These are phyloP conservation scores for Lampris megalopsis DNA, from an alignment of 2,113 vertebrate species.

Conservation along the genomic window DNA sequence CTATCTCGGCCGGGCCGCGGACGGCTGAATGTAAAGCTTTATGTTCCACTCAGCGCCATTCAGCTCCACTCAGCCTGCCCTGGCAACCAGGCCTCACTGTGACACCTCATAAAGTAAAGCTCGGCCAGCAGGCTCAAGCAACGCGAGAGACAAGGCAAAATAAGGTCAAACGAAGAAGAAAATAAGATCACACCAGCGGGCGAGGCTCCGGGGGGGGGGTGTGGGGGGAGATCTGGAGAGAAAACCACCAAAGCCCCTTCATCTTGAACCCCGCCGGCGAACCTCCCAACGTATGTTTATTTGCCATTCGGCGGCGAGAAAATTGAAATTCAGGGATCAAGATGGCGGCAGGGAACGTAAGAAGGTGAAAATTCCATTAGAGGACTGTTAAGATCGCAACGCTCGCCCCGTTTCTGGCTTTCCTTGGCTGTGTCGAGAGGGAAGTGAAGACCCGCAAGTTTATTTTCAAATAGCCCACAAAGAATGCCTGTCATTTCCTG, in stretches of 20 bases:
- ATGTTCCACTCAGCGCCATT: constrained; percentile 45
- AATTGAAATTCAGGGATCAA: constrained; percentile 47
- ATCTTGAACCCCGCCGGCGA: constrained; percentile 46
- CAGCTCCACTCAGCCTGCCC: constrained; percentile 45
- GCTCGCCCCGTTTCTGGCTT: constrained; percentile 62
- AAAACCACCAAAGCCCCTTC: constrained; percentile 58
- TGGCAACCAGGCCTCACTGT: constrained; percentile 69
- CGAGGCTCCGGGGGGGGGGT: constrained; percentile 33
- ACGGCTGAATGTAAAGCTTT: constrained; percentile 70
- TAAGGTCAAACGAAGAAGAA: constrained; percentile 67
- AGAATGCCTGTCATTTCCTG: constrained; percentile 88
- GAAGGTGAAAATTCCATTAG: constrained; percentile 46
- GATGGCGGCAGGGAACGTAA: constrained; percentile 51
- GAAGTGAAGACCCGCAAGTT: constrained; percentile 78
- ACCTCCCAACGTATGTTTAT: constrained; percentile 35
- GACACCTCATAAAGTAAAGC: constrained; percentile 76
- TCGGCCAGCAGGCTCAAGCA: constrained; percentile 48
- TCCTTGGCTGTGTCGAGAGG: constrained; percentile 68
- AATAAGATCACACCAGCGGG: constrained; percentile 49
- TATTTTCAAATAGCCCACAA: constrained; percentile 86
- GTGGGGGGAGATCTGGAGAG: constrained; percentile 28
- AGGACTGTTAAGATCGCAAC: constrained; percentile 56
- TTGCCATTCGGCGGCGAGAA: constrained; percentile 18
- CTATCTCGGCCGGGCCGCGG: constrained; percentile 59
- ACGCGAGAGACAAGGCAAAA: constrained; percentile 62